These are phyloP conservation scores for Cassiopea xamachana DNA, from an alignment of 30 jellyfish, hydroid and myxozoan genomes.

Conservation along the genomic window DNA sequence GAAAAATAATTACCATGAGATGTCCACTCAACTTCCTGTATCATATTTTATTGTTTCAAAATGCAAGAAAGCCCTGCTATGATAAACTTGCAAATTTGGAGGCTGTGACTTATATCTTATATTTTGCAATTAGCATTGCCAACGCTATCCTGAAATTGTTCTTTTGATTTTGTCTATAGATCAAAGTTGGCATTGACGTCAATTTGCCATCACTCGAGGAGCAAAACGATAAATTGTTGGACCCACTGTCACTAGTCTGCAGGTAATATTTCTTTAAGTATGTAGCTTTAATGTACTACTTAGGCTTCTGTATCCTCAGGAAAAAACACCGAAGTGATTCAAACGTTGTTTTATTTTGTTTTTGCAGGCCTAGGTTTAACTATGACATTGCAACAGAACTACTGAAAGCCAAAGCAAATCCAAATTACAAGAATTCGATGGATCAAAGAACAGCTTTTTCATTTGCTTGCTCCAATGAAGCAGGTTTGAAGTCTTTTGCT, in stretches of 20 bases:
- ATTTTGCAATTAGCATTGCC: background rate
- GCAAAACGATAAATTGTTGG: constrained; percentile 28
- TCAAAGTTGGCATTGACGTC: constrained; percentile 47
- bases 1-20: too few species aligned
- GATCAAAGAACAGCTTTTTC: constrained; percentile 46
- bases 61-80: too few species aligned
- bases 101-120: too few species aligned
- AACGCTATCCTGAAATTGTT: background rate
- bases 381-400: constrained; percentile 11
- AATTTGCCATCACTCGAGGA: constrained; percentile 28
- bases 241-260: constrained; percentile 53
- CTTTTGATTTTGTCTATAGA: background rate
- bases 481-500: background rate
- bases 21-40: too few species aligned
- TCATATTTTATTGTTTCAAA: too few species aligned
- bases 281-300: too few species aligned
- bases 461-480: constrained; percentile 35
- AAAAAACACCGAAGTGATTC: too few species aligned
- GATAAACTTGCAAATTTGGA: too few species aligned
- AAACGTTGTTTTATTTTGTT: too few species aligned
- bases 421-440: constrained; percentile 12
- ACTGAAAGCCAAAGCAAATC: constrained; percentile 16
- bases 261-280: constrained; percentile 6
- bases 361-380: constrained; percentile 9
- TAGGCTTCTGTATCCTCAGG: too few species aligned